Base-by-base conservation (phyloP, 2,888 invertebrate genomes). In the Nudaria mundana region DNA sequence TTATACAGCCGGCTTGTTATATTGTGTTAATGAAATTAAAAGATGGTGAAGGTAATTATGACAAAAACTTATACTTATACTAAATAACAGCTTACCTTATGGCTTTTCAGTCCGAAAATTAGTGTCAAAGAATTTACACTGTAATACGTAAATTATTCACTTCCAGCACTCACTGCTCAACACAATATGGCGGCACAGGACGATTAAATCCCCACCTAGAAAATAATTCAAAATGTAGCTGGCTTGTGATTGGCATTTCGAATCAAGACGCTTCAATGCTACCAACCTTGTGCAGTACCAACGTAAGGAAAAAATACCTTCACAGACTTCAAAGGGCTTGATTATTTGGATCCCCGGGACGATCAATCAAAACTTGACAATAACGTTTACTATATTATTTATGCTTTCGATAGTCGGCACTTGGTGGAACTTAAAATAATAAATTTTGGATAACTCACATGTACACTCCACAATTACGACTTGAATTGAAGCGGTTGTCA, bases 161-260 rank as follows among this genome's bases (percentile, higher is more conserved):
- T 81, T 76, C 62, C 65, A 83, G 81, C 83, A 87, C 85, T 76
- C 82, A 85, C 83, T 83, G 86, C 82, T 71, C 74, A 76, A 80
- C 82, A 86, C 87, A 88, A 87, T 88, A 88, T 87, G 87, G 87
- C 87, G 87, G 84, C 43, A 32, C 82, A 76, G 78, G 73, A 75
- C 66, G 73, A 75, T 65, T 60, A 77, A 76, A 81, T 83, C 87
- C 83, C 87, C 86, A 80, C 86, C 82, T 80, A 71, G 68, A 81
- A 55, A 78, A 71, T 72, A 77, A 81, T 84, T 86, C 71, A 82
- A 88, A 87, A 82, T 74, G 69, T 38, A 40, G 72, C 73, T 71
- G 52, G 47, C 48, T 48, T 57, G 55, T 72, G 74, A 87, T 88
- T 88, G 87, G 87, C 73, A 53, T 38, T 37, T 52, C 50, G 36